Evolutionary conservation across 2,888 invertebrate genomes (phyloP), one percentile per base, ranked within the genome.

Genomic region (Sarcophaga caerulescens): DNA sequence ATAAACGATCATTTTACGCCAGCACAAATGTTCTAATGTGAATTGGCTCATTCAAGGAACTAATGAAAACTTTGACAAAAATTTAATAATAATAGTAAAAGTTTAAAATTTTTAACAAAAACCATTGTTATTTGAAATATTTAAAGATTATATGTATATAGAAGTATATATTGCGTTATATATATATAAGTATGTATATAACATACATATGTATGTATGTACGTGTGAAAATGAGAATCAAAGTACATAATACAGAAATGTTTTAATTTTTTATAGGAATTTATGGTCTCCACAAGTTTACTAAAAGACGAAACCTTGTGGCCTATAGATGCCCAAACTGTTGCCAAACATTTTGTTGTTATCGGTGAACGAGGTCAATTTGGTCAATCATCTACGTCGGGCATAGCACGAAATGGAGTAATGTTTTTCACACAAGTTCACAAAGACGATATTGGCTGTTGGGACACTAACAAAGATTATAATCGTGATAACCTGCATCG

Each of bases 381-480:
- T 52, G 85, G 89, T 1, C 97, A 97, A 81, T 95, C 96, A 0
- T 96, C 97, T 0, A 96, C 96, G 0, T 95, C 96, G 1, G 96
- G 95, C 4, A 95, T 97, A 88, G 96, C 96, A 87, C 93, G 94
- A 60, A 94, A 95, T 87, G 94, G 95, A 63, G 94, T 97, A 0
- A 95, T 97, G 95, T 97, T 96, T 92, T 97, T 95, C 90, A 97
- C 97, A 91, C 94, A 97, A 91, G 96, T 97, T 0, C 95, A 96
- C 74, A 94, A 95, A 80, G 96, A 97, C 90, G 95, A 95, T 19
- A 93, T 97, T 0, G 96, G 96, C 65, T 97, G 97, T 90, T 97
- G 97, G 97, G 96, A 97, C 89, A 95, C 95, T 0, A 94, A 94
- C 0, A 96, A 96, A 89, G 95, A 95, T 0, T 97, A 97, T 90